Evolutionary conservation across 1,140 invertebrate species (phyloP), one percentile per base, ranked within the genome.

Genomic region (Latrodectus geometricus): DNA sequence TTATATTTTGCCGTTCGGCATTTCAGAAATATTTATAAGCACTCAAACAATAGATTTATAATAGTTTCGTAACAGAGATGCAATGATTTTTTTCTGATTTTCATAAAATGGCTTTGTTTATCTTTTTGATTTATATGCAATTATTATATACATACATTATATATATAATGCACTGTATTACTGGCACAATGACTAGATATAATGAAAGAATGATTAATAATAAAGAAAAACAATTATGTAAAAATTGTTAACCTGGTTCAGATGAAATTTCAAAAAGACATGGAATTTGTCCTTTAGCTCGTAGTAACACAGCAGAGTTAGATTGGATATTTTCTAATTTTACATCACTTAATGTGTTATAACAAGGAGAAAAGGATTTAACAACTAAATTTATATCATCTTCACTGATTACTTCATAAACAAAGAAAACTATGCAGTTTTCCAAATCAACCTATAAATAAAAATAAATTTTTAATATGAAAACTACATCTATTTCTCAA

Each of bases 251-350:
- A 86, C 83, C 83, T 70, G n/a, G 14, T 49, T 86, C 83, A 23
- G 83, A 54, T 15, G 74, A 49, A 5, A 78, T 21, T 86, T 86
- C 83, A 54, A 86, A 61, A 11, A 61, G 23, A 20, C 76, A 72
- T 12, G 83, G 75, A 15, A 78, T 21, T 49, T 77, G n/a, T 20
- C 83, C 83, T 20, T n/a, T 9, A 56, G 83, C 83, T 72, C 83
- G 54, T 49, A 86, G 14, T 21, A 86, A 20, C 0, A 86, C 23
- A 65, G 75, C 23, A 56, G 74, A 17, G 61, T 69, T 86, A 20
- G 49, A n/a, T 23, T 35, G 17, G 12, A 48, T 20, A 21, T 70
- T 15, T 61, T 49, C 50, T n/a, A 78, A 9, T n/a, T 49, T 14
- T 12, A 86, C 12, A 61, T 77, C 74, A 56, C 11, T 20, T 23